Percentiles rank a stretch among this genome's conserved stretches.
Conservation (phyloP, 2,797 vertebrate genomes). For the Tauraco hartlaubi region DNA sequence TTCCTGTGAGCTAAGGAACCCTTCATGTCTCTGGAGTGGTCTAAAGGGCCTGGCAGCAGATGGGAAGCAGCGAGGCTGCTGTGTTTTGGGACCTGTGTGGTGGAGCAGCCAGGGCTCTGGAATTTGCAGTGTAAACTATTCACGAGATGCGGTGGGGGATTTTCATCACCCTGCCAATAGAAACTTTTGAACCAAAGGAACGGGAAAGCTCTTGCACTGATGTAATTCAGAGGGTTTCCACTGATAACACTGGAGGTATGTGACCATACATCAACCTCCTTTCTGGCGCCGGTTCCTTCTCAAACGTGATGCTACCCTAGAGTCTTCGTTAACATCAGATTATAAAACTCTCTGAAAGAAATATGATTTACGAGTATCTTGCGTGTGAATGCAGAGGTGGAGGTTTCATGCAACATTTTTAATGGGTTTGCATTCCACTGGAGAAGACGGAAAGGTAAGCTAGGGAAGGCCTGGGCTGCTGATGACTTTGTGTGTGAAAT, state of each 20-base stretch:
- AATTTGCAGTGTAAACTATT: slow-evolving; percentile 29
- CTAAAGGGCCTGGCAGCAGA: background rate
- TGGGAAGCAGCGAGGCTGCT: background rate
- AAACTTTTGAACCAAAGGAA: slow-evolving; percentile 2
- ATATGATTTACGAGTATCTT: background rate
- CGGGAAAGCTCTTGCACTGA: background rate
- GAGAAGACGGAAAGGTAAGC: background rate
- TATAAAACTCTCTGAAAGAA: background rate
- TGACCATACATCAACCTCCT: background rate
- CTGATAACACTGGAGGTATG: background rate
- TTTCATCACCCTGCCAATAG: slow-evolving; percentile 15
- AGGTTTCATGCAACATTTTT: background rate
- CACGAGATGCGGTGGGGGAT: background rate
- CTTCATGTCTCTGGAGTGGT: background rate
- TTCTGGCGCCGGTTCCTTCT: background rate
- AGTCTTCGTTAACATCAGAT: background rate
- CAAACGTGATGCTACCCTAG: background rate
- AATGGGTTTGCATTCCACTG: background rate
- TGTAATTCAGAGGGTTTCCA: slow-evolving; percentile 1
- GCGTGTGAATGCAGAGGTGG: background rate
- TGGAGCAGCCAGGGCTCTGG: background rate
- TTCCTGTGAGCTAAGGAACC: background rate
- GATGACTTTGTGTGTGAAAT: background rate
- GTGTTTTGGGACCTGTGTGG: background rate
- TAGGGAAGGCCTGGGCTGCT: background rate